Evolutionary conservation across 2,113 vertebrate genomes (phyloP), one percentile per base, ranked within the genome.

Genomic region (Dipodomys merriami): DNA sequence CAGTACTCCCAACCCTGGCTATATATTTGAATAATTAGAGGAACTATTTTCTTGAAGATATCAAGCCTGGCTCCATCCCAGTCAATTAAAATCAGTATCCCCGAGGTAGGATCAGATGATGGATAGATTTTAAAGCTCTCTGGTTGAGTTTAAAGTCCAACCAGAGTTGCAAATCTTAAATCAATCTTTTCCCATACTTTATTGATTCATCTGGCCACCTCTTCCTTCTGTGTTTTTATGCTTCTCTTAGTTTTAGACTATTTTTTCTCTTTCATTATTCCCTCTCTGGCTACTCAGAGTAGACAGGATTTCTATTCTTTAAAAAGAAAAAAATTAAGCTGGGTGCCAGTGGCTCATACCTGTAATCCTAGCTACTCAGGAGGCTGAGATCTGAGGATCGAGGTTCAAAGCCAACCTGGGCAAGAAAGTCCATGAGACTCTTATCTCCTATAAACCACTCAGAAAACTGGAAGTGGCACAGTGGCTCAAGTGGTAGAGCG

Each of bases 81-180:
- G 35, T 30, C 80, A 86, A 88, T 92, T 94, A 81, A 68, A 94
- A 89, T 64, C 49, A 44, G 29, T 44, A 35, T 77, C 91, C 73
- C 68, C 69, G 57, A 18, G 33, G 39, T 78, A 22, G 81, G 44
- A 89, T 39, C 25, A 88, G 39, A 69, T 4, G 62, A 65, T 35
- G 73, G 49, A 49, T 77, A 65, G 57, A 60, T 92, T 84, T 74
- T 86, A 84, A 78, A 90, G 93, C 73, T 94, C 77, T 84, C 76
- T 39, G 53, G 39, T 64, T 84, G 57, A 87, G 33, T 71, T 7
- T 83, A 57, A 83, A 88, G 44, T 64, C 85, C 25, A 72, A 23
- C 23, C 81, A 62, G 19, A 12, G 11, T 81, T 88, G 62, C 30
- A 65, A 91, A 65, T 44, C 12, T 92, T 20, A 7, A 74, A n/a